Base-by-base conservation (phyloP, 2,797 vertebrate species). In the Bufotes viridis region DNA sequence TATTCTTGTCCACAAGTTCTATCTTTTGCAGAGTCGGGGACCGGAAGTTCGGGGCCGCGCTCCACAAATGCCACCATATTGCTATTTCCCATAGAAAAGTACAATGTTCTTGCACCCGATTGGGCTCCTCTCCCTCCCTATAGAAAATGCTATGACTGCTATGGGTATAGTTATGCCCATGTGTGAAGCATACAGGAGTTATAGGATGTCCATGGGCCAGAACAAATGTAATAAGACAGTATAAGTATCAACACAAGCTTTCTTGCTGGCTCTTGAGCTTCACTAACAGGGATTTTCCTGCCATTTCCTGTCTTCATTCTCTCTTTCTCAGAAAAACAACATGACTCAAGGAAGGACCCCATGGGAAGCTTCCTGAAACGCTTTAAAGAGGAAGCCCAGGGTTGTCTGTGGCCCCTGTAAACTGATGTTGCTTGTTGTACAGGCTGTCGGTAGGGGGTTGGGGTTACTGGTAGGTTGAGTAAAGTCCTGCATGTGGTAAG, bases 281-380 rank as follows among this genome's bases (percentile, higher is more conserved):
- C 20, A 42, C 94, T 94, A 96, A 95, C 10, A 80, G 88, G 75
- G 81, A 90, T 94, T 92, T 90, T 92, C 13, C 58, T 93, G 94
- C 91, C 93, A 95, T 95, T 97, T 97, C 96, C 96, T 96, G 53
- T 80, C 63, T 72, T 78, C 80, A 67, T 93, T 92, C 91, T 93
- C 92, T 94, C 14, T 13, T 53, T 78, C 60, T 63, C 9, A 63
- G 94, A 92, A 92, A 60, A 87, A 82, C 88, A 92, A 51, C 75
- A 69, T 87, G 90, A 92, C 94, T 95, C 93, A 94, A 91, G 92
- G 93, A 92, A 92, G 91, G 91, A 91, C 91, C 90, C 91, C 90
- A 90, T 84, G 74, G 88, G 93, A 92, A 90, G 93, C 94, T 95
- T 96, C 94, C 93, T 95, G 93, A 94, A 93, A 92, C 94, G 91